These are phyloP conservation scores for Leuciscus idus DNA, from an alignment of 2,113 vertebrate genomes.

Conservation along the genomic window DNA sequence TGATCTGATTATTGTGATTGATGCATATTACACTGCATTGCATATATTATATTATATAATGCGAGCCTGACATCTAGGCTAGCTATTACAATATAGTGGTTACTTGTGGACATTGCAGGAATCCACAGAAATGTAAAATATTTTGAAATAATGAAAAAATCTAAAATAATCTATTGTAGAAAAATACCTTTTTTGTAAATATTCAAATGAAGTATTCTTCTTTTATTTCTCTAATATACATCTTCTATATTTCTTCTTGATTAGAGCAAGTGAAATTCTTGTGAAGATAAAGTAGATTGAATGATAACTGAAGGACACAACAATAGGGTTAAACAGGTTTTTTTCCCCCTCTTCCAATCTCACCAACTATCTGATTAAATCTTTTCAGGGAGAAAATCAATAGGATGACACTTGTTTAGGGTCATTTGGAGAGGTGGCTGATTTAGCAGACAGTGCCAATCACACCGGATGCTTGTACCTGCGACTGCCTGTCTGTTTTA, in stretches of 20 bases:
- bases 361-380: constrained; percentile 47
- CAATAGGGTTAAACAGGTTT: constrained; percentile 45
- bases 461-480: background rate
- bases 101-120: background rate
- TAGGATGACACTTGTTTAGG: constrained; percentile 56
- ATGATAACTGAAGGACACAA: constrained; percentile 31
- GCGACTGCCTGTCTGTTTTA: background rate
- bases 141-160: background rate
- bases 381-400: constrained; percentile 55
- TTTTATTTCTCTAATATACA: background rate
- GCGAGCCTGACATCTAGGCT: background rate
- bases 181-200: background rate
- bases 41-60: background rate
- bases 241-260: background rate
- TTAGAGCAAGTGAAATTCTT: background rate
- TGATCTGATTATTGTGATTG: background rate
- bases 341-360: constrained; percentile 12
- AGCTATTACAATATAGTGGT: background rate
- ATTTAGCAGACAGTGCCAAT: constrained; percentile 33
- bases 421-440: constrained; percentile 45
- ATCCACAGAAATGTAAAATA: background rate
- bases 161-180: background rate
- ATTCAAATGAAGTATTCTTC: background rate
- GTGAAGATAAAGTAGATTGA: constrained; percentile 18
- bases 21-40: background rate